Evolutionary conservation across 2,113 vertebrate genomes (phyloP).

Genomic region (Mastomys natalensis): DNA sequence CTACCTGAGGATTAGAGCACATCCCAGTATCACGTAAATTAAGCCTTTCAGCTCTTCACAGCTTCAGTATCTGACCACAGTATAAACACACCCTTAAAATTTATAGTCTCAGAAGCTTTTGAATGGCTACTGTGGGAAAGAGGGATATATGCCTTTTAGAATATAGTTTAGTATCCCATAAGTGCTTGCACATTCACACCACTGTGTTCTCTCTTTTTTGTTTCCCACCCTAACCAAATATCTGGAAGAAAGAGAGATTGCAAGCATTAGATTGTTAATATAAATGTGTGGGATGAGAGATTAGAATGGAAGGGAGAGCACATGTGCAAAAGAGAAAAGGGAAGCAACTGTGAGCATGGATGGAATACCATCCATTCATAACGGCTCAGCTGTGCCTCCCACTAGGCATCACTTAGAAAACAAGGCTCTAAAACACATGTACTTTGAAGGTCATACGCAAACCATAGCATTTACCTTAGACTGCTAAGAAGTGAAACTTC

Average conservation of each 20-base stretch:
- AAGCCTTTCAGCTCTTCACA: conserved; percentile 21
- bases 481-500: background rate
- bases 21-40: background rate
- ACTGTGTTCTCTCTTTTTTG: background rate
- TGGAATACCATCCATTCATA: too few relatives aligned
- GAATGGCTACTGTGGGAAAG: conserved; percentile 21
- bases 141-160: conserved; percentile 8
- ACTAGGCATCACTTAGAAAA: background rate
- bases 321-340: background rate
- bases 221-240: background rate
- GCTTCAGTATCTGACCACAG: conserved; percentile 35
- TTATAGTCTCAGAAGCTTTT: conserved; percentile 40
- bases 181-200: background rate
- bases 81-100: conserved; percentile 20
- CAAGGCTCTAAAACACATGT: too few relatives aligned
- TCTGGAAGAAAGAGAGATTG: conserved; percentile 15
- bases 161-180: background rate
- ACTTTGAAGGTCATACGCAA: background rate
- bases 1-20: background rate
- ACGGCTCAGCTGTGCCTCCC: background rate
- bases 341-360: background rate
- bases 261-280: background rate
- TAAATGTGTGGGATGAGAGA: background rate
- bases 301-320: background rate
- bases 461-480: too few relatives aligned